A percentile compares a stretch with the other conserved stretches of the same genome.
These are phyloP conservation scores for Hemicrepidius hirtus DNA, from an alignment of 2,888 invertebrate species.

Conservation along the genomic window DNA sequence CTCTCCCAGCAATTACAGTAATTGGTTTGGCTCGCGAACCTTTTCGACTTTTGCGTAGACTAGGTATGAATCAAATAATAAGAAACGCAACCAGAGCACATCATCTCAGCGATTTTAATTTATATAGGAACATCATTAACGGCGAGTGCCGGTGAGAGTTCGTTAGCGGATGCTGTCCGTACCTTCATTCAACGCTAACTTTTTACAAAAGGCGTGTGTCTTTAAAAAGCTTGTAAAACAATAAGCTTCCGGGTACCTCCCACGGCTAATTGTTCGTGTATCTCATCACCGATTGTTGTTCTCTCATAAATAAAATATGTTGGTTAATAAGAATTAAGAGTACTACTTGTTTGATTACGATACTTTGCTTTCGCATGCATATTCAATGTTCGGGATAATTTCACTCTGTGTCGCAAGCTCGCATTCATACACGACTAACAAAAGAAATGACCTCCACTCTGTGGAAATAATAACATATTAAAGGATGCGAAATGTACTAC, in stretches of 20 bases:
- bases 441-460: conserved; percentile 3
- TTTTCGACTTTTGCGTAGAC: conserved; percentile 36
- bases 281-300: conserved; percentile 51
- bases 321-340: conserved; percentile 37
- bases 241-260: conserved; percentile 55
- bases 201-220: conserved; percentile 40
- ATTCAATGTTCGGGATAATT: conserved; percentile 18
- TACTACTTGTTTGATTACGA: background rate
- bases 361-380: conserved; percentile 21
- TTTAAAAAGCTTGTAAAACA: conserved; percentile 55
- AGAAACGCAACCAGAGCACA: conserved; percentile 21
- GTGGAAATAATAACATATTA: background rate
- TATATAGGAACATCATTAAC: conserved; percentile 45
- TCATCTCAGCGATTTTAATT: conserved; percentile 42
- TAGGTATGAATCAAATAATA: conserved; percentile 35
- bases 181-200: conserved; percentile 31
- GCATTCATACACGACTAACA: conserved; percentile 7
- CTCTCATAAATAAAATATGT: conserved; percentile 45
- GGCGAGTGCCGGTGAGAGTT: conserved; percentile 35
- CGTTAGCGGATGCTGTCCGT: conserved; percentile 40
- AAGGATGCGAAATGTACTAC: conserved; percentile 5
- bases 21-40: conserved; percentile 44
- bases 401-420: conserved; percentile 16
- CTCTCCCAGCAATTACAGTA: conserved; percentile 47
- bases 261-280: conserved; percentile 45